These are phyloP conservation scores for Spodoptera exigua DNA, from an alignment of 2,888 invertebrate species.

Conservation along the genomic window DNA sequence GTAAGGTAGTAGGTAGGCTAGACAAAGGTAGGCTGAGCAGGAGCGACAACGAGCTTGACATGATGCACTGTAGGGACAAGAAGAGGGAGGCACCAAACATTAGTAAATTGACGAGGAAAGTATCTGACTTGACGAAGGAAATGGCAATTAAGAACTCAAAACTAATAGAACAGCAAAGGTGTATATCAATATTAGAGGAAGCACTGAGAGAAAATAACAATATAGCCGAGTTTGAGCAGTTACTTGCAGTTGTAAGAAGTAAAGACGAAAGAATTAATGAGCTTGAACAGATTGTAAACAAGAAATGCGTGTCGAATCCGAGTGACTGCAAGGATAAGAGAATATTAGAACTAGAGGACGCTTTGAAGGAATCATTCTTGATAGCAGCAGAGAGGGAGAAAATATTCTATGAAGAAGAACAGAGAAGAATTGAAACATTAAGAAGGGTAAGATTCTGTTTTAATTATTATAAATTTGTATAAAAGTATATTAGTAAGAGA, in stretches of 20 bases:
- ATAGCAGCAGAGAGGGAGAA: constrained; percentile 92
- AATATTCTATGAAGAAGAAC: constrained; percentile 91
- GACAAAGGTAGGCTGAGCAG: constrained; percentile 86
- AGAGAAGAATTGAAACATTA: constrained; percentile 90
- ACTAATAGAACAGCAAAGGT: constrained; percentile 88
- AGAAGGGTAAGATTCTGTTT: constrained; percentile 87
- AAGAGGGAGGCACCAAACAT: constrained; percentile 69
- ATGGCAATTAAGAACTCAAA: constrained; percentile 86
- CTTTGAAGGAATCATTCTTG: constrained; percentile 93
- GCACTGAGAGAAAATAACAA: constrained; percentile 88
- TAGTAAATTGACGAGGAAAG: constrained; percentile 79
- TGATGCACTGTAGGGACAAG: constrained; percentile 67
- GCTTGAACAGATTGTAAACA: constrained; percentile 92
- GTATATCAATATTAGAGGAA: constrained; percentile 87
- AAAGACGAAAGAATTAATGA: constrained; percentile 93
- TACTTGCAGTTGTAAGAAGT: constrained; percentile 88
- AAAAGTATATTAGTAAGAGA: too few relatives aligned
- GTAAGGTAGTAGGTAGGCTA: constrained; percentile 90
- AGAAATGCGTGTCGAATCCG: constrained; percentile 74
- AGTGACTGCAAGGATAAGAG: constrained; percentile 86
- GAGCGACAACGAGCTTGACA: constrained; percentile 81
- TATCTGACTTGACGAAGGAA: constrained; percentile 82
- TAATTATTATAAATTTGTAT: not conserved
- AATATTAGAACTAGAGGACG: constrained; percentile 94
- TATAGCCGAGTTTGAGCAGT: constrained; percentile 89